Percentiles rank a stretch among this genome's conserved stretches.
phyloP scores from a whole-genome alignment of 2,888 invertebrate genomes.

The Dyspetes luteomarginatus region DNA sequence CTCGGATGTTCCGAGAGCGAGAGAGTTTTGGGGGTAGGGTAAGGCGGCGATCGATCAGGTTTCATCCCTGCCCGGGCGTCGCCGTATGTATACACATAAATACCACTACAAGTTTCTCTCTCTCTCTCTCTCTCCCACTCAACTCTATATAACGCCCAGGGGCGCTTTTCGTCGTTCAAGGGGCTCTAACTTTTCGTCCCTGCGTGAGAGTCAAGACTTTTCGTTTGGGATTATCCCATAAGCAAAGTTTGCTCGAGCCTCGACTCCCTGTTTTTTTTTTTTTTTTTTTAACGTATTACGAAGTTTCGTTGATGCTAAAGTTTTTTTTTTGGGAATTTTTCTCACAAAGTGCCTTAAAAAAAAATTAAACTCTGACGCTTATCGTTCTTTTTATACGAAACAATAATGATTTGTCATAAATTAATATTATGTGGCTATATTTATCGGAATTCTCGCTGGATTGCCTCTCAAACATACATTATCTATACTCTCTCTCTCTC shows the following conservation, averaged over 20 bases:
- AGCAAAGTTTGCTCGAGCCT: background rate
- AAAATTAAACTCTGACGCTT: too few species aligned
- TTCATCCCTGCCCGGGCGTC: slow-evolving; percentile 65
- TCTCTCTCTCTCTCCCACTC: background rate
- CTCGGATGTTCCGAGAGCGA: slow-evolving; percentile 49
- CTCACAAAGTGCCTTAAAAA: background rate
- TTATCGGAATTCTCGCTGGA: slow-evolving; percentile 17
- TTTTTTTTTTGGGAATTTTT: too few species aligned
- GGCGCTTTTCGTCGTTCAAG: slow-evolving; percentile 26
- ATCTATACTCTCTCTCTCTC: slow-evolving; percentile 20
- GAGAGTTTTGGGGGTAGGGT: slow-evolving; percentile 54
- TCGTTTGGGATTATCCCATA: slow-evolving; percentile 33
- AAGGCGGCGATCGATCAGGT: slow-evolving; percentile 70
- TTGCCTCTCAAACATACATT: slow-evolving; percentile 5
- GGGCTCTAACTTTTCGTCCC: slow-evolving; percentile 33
- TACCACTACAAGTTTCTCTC: background rate
- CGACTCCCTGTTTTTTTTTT: background rate
- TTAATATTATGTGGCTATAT: background rate
- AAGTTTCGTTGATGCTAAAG: too few species aligned
- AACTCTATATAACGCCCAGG: slow-evolving; percentile 14
- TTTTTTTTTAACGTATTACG: too few species aligned
- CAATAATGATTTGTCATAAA: background rate
- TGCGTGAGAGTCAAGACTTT: slow-evolving; percentile 17
- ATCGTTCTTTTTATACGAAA: too few species aligned
- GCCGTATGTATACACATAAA: slow-evolving; percentile 44